Conservation (phyloP, 2,797 vertebrate genomes). For the Limnodromus scolopaceus region DNA sequence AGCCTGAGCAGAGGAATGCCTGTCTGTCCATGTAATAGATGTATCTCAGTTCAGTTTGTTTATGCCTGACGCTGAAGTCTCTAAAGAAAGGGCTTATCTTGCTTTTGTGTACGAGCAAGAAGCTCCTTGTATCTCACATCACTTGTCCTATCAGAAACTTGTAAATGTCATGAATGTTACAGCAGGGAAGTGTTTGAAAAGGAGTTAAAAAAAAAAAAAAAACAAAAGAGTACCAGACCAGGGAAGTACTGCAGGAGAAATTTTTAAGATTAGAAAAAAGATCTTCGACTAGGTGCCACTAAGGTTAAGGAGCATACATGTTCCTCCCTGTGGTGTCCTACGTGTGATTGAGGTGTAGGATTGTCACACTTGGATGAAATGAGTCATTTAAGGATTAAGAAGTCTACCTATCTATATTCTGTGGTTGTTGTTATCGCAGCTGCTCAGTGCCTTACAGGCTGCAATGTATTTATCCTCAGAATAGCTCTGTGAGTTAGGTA, state of each 20-base stretch:
- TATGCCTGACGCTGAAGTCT: background rate
- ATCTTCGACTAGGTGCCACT: background rate
- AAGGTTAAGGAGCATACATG: background rate
- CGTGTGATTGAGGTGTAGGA: background rate
- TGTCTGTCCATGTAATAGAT: background rate
- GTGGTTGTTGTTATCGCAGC: rapidly evolving
- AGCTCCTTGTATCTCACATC: background rate
- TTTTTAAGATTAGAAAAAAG: background rate
- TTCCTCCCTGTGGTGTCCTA: background rate
- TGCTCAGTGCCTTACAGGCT: background rate
- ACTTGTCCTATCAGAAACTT: background rate
- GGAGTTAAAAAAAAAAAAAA: background rate
- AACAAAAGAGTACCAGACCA: rapidly evolving
- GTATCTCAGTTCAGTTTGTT: background rate
- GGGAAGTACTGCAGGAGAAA: background rate
- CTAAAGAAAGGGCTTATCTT: background rate
- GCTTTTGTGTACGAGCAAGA: background rate
- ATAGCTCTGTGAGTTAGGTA: background rate
- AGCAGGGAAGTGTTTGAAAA: background rate
- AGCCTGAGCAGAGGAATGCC: background rate
- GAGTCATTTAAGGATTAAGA: background rate
- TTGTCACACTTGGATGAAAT: background rate
- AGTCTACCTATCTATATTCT: background rate
- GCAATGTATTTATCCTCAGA: background rate
- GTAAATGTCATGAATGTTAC: background rate